These are phyloP conservation scores for Athalia cordata DNA, from an alignment of 2,888 invertebrate species.

Conservation along the genomic window DNA sequence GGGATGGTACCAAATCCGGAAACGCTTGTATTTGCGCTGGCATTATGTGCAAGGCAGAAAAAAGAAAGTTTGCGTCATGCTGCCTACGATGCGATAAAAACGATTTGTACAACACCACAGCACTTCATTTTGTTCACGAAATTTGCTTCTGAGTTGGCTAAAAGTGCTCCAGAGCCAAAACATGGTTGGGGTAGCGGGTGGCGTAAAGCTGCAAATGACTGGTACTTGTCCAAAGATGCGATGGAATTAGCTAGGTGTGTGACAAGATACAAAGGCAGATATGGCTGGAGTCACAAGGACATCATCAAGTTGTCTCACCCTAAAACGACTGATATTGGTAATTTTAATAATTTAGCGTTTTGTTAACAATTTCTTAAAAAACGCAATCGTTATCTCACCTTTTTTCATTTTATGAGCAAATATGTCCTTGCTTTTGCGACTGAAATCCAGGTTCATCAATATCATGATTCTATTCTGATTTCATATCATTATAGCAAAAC, in stretches of 20 bases:
- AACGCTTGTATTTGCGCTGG: constrained; percentile 80
- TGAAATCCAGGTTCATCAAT: neutral
- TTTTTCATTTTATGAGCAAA: no score
- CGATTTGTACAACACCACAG: constrained; percentile 79
- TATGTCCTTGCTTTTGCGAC: neutral
- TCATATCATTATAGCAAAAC: constrained; percentile 54
- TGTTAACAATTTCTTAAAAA: neutral
- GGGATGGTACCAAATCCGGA: constrained; percentile 76
- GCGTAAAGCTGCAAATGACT: constrained; percentile 78
- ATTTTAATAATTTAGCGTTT: constrained; percentile 66
- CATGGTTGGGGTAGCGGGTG: constrained; percentile 79
- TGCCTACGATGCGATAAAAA: constrained; percentile 75
- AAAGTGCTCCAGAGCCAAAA: constrained; percentile 59
- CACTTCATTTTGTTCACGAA: constrained; percentile 80
- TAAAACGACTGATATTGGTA: constrained; percentile 75
- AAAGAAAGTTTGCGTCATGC: constrained; percentile 74
- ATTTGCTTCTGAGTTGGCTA: constrained; percentile 75
- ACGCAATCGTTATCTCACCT: no score
- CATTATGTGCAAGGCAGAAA: constrained; percentile 76
- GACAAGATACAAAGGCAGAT: constrained; percentile 78
- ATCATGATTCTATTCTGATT: neutral
- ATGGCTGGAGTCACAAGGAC: constrained; percentile 84
- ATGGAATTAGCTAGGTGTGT: constrained; percentile 79
- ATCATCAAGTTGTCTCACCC: constrained; percentile 80
- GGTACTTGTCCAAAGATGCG: constrained; percentile 80